A percentile compares a stretch with the other conserved stretches of the same genome.
phyloP scores from a whole-genome alignment of 1,140 invertebrate species.

The Drosophila lini region DNA sequence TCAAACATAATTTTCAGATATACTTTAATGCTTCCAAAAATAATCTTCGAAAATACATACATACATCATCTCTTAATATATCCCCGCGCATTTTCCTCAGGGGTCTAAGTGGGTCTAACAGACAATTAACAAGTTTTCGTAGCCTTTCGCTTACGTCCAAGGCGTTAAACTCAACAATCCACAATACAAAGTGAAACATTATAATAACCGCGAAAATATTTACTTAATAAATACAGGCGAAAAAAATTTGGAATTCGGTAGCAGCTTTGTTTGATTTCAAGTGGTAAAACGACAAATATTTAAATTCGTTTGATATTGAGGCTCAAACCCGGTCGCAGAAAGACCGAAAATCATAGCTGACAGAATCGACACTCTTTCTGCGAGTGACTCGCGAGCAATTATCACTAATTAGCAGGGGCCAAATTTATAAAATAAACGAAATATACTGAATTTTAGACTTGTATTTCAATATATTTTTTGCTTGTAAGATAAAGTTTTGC shows the following conservation, averaged over 20 bases:
- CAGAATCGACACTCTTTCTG: constrained; percentile 35
- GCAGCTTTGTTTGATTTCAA: constrained; percentile 47
- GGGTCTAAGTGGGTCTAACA: constrained; percentile 36
- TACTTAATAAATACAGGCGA: constrained; percentile 28
- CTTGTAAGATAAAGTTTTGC: neutral
- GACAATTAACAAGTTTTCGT: constrained; percentile 60
- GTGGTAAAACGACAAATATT: constrained; percentile 45
- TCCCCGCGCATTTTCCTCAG: constrained; percentile 11
- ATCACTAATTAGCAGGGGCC: constrained; percentile 35
- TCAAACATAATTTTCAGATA: neutral
- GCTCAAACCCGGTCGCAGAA: neutral
- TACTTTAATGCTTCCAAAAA: neutral
- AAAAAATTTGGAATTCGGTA: constrained; percentile 20
- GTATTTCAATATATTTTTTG: constrained; percentile 20
- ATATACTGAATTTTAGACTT: neutral
- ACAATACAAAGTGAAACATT: constrained; percentile 35
- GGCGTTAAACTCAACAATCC: constrained; percentile 65
- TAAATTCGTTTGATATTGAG: constrained; percentile 24
- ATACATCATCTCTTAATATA: constrained; percentile 37
- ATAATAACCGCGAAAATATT: constrained; percentile 52
- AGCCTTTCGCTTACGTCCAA: constrained; percentile 25
- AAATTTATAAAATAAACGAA: constrained; percentile 18
- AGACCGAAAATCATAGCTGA: constrained; percentile 10
- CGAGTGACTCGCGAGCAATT: constrained; percentile 23
- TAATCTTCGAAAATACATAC: constrained; percentile 25